Conservation (phyloP, 2,113 vertebrate species). For the Thymallus thymallus region DNA sequence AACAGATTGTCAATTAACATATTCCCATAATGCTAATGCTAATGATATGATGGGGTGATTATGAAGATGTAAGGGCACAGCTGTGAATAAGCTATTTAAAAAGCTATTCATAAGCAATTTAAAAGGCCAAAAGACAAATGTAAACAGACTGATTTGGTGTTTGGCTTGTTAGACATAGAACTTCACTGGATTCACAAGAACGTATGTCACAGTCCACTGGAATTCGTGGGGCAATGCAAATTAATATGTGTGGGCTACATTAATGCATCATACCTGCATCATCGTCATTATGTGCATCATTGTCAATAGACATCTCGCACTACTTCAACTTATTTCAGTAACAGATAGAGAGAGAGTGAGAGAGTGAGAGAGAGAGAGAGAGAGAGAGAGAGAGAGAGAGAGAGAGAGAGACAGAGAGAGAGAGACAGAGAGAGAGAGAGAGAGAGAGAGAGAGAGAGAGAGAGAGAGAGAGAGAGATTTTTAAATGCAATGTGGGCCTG, state of each 20-base stretch:
- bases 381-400: not conserved
- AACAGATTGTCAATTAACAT: slow-evolving; percentile 74
- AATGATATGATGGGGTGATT: slow-evolving; percentile 57
- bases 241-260: not conserved
- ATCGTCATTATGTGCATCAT: not conserved
- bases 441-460: not conserved
- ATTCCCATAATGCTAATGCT: slow-evolving; percentile 65
- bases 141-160: not conserved
- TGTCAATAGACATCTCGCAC: not conserved
- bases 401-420: not conserved
- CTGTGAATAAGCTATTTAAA: slow-evolving; percentile 19
- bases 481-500: not conserved
- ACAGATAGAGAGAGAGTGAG: not conserved
- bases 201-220: not conserved
- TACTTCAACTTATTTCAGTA: not conserved
- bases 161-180: not conserved
- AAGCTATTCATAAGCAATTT: not conserved
- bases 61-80: slow-evolving; percentile 65
- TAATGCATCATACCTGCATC: not conserved
- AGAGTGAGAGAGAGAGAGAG: no score
- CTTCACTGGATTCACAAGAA: not conserved
- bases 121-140: not conserved
- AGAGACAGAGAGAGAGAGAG: not conserved
- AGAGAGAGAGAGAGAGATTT: not conserved
- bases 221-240: not conserved